Evolutionary conservation across 2,888 invertebrate species (phyloP), one percentile per base, ranked within the genome.

Genomic region (Acanthopleura granulata): DNA sequence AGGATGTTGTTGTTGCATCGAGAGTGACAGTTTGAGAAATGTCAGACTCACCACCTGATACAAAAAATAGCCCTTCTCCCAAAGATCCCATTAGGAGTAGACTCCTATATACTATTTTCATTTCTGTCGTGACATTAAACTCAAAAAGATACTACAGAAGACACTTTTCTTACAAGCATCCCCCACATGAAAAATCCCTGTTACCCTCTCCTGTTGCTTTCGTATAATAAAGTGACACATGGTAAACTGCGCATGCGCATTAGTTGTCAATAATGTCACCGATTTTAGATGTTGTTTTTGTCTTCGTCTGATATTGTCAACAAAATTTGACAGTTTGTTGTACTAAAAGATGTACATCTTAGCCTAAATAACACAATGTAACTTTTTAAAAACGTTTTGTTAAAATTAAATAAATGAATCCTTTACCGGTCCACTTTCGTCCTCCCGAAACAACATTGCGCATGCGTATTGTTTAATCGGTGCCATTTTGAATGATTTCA

Each of bases 401-500:
- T 40, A 40, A 6, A 40, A 40, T 6, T 3, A 40, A 40, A 40
- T 40, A 40, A 40, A 40, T 9, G 9, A 40, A 40, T 9, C 4
- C 9, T 40, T 40, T 40, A 3, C 40, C 40, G 40, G 40, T 40
- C 40, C 40, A 40, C 40, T 40, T 40, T 40, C 40, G 40, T 40
- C 40, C 40, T 40, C 40, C 40, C 40, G 40, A 40, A 40, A 40
- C 40, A 40, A 40, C 40, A 40, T 15, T 72, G 49, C 72, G 72
- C 72, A 72, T 72, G 72, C 72, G 72, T 27, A 49, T 18, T 29
- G 4, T 18, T 16, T 16, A n/a, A 16, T 40, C 72, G 72, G n/a
- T 72, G 72, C 72, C 72, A 72, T 72, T 72, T 72, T 72, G 72
- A 30, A 72, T 22, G 72, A 40, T 49, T 72, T 72, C 50, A 6